These are phyloP conservation scores for Heliconius sara DNA, from an alignment of 2,888 invertebrate species.

Conservation along the genomic window DNA sequence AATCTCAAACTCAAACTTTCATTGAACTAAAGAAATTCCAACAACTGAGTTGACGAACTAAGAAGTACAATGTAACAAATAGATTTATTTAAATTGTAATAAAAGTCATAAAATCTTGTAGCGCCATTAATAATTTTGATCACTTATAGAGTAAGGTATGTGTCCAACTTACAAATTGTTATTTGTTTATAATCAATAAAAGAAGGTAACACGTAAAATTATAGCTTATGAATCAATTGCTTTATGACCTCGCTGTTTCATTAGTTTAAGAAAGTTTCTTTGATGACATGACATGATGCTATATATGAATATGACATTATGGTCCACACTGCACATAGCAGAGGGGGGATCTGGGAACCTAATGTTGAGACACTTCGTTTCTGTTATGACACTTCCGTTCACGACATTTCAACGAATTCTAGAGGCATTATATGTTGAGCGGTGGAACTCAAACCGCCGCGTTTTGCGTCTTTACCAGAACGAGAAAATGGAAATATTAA, in stretches of 20 bases:
- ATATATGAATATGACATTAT: too few relatives aligned
- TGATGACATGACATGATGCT: too few relatives aligned
- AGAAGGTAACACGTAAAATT: neutral
- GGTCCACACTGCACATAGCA: neutral
- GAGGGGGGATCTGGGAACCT: too few relatives aligned
- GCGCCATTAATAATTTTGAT: slow-evolving; percentile 3
- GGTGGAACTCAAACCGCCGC: too few relatives aligned
- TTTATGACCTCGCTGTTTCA: neutral
- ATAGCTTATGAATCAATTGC: neutral
- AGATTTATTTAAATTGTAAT: slow-evolving; percentile 4
- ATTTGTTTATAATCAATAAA: slow-evolving; percentile 8
- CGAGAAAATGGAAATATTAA: too few relatives aligned
- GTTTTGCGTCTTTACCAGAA: too few relatives aligned
- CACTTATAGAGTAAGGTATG: neutral
- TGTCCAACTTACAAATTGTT: neutral
- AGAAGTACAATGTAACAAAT: neutral
- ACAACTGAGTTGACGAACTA: neutral
- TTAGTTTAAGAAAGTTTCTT: neutral
- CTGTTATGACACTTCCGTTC: too few relatives aligned
- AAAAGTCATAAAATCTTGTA: neutral
- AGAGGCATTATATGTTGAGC: too few relatives aligned
- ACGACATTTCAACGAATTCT: too few relatives aligned
- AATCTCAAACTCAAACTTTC: slow-evolving; percentile 70
- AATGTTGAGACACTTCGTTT: neutral
- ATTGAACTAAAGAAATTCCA: slow-evolving; percentile 30